Conservation (phyloP, 2,888 invertebrate species). For the Cheiracanthium punctorium region DNA sequence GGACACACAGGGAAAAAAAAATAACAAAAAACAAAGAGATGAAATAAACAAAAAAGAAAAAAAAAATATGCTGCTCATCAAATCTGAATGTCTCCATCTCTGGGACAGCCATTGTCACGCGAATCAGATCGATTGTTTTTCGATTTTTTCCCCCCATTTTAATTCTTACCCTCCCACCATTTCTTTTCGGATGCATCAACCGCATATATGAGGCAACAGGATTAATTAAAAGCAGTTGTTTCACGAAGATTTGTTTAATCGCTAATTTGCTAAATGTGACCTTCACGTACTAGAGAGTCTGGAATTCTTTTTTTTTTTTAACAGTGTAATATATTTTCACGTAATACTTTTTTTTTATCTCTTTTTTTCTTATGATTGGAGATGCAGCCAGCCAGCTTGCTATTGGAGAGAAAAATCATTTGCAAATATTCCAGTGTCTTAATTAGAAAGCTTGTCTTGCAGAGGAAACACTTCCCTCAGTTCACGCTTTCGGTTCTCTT, state of each 20-base stretch:
- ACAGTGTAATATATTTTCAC: conserved; percentile 62
- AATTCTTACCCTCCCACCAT: conserved; percentile 34
- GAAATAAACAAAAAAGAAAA: too few relatives aligned
- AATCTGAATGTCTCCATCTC: conserved; percentile 56
- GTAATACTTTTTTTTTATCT: conserved; percentile 53
- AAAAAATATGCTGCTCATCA: conserved; percentile 54
- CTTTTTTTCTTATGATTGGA: conserved; percentile 39
- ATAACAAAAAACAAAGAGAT: too few relatives aligned
- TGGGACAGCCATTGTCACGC: conserved; percentile 33
- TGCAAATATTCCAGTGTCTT: conserved; percentile 64
- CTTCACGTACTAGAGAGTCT: conserved; percentile 36
- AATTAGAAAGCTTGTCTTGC: conserved; percentile 65
- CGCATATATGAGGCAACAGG: conserved; percentile 67
- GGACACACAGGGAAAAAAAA: neutral
- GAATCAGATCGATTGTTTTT: conserved; percentile 30
- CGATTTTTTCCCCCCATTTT: conserved; percentile 35
- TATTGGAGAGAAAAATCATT: conserved; percentile 56
- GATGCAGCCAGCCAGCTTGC: conserved; percentile 29
- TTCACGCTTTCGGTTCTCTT: conserved; percentile 45
- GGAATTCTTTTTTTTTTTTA: conserved; percentile 36
- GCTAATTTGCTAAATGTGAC: conserved; percentile 67
- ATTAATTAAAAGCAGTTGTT: conserved; percentile 70
- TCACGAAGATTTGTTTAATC: conserved; percentile 53
- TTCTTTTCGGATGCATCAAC: conserved; percentile 53
- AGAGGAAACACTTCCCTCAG: conserved; percentile 40